phyloP scores from a whole-genome alignment of 2,888 invertebrate species.

The Serripes groenlandicus region DNA sequence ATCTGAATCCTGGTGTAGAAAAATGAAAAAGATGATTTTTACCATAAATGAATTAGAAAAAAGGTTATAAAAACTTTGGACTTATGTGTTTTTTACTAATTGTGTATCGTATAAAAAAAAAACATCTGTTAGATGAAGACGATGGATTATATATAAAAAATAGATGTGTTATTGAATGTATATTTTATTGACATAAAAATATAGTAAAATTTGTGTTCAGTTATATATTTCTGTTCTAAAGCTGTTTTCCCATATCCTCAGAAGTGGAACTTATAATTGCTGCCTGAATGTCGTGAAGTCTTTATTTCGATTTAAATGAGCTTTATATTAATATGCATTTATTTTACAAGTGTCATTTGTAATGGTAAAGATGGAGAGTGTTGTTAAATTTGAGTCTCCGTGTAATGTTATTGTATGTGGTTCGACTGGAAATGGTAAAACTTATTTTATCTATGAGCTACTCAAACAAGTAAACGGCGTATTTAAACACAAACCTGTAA shows the following conservation, averaged over 20 bases:
- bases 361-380: constrained; percentile 9
- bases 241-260: no score
- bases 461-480: constrained; percentile 28
- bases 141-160: no score
- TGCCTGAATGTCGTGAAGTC: no score
- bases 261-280: no score
- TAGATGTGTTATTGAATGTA: not conserved
- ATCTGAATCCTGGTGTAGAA: constrained; percentile 12
- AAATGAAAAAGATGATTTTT: constrained; percentile 5
- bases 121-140: no score
- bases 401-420: not conserved
- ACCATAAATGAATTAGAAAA: constrained; percentile 3
- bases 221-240: not conserved
- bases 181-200: not conserved
- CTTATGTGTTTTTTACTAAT: no score
- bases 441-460: not conserved
- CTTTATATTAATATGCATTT: not conserved
- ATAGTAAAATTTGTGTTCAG: not conserved
- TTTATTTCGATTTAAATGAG: not conserved
- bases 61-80: no score
- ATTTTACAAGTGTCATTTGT: not conserved
- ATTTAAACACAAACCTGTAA: constrained; percentile 22
- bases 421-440: not conserved
- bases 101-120: no score
- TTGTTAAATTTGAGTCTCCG: constrained; percentile 1